Conservation (phyloP, 1,140 invertebrate genomes). For the Parapsyche elsis region DNA sequence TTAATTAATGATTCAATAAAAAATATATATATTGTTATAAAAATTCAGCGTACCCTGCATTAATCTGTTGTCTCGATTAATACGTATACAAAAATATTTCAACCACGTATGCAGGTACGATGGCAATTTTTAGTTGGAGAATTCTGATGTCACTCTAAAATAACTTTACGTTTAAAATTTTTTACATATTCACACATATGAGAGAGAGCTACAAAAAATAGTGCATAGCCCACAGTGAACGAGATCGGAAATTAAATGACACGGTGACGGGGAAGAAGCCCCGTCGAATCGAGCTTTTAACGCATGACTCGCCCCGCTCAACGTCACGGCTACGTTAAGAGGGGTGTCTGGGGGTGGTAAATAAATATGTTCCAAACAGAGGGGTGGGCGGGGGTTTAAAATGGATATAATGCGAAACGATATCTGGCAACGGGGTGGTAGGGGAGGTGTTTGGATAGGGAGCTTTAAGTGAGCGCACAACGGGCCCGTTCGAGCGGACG, state of each 20-base stretch:
- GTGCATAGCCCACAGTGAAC: constrained; percentile 2
- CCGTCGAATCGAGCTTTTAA: constrained; percentile 35
- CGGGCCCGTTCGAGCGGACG: constrained; percentile 31
- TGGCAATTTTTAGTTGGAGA: too few species aligned
- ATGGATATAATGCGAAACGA: constrained; percentile 30
- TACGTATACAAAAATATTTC: too few species aligned
- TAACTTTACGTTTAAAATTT: too few species aligned
- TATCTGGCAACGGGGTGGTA: neutral
- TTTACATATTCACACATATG: neutral
- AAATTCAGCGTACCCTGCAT: too few species aligned
- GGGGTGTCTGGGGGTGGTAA: constrained; percentile 14
- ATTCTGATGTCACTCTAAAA: too few species aligned
- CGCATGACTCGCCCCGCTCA: constrained; percentile 28
- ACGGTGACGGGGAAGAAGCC: constrained; percentile 22
- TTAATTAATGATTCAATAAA: constrained; percentile 41
- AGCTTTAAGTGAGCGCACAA: constrained; percentile 13
- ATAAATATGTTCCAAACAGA: constrained; percentile 32
- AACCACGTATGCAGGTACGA: too few species aligned
- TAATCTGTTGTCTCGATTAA: too few species aligned
- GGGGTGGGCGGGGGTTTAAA: constrained; percentile 36
- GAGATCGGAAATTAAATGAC: constrained; percentile 41
- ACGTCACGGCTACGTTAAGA: neutral
- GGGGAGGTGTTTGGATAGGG: neutral
- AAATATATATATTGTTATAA: constrained; percentile 17
- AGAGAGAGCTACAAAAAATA: neutral